phyloP scores from a whole-genome alignment of 2,888 invertebrate species.

The Lampropteryx suffumata region DNA sequence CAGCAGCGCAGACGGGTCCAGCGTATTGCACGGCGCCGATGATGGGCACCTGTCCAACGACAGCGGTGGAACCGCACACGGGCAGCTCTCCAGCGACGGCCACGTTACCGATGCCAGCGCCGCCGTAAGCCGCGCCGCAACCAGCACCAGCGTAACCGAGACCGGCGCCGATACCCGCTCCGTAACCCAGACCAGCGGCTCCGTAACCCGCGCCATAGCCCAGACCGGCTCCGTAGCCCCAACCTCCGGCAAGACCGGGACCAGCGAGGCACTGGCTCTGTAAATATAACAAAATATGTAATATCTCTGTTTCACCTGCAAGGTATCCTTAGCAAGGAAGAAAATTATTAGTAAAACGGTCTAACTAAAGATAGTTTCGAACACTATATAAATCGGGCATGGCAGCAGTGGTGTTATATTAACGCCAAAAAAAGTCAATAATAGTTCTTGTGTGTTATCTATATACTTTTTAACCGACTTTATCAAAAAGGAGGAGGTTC shows the following conservation, averaged over 20 bases:
- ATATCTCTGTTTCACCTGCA: too few relatives aligned
- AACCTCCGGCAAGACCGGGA: constrained; percentile 2
- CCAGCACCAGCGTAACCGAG: constrained; percentile 11
- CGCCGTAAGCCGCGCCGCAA: constrained; percentile 35
- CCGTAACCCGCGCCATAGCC: constrained; percentile 9
- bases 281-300: not conserved
- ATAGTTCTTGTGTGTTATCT: too few relatives aligned
- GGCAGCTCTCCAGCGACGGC: constrained; percentile 43
- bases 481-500: too few relatives aligned
- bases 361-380: too few relatives aligned
- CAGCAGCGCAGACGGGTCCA: constrained; percentile 31
- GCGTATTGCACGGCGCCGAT: constrained; percentile 36
- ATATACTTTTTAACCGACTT: too few relatives aligned
- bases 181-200: constrained; percentile 4
- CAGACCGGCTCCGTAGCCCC: constrained; percentile 7
- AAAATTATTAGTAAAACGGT: too few relatives aligned
- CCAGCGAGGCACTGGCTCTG: constrained; percentile 22
- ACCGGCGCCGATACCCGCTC: not conserved
- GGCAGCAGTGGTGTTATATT: too few relatives aligned
- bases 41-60: constrained; percentile 33
- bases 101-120: constrained; percentile 39
- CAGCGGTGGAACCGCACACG: constrained; percentile 42
- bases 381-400: too few relatives aligned
- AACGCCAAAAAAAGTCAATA: too few relatives aligned
- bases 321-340: too few relatives aligned